These are phyloP conservation scores for Rhaphigaster nebulosa DNA, from an alignment of 2,888 invertebrate species.

Conservation along the genomic window DNA sequence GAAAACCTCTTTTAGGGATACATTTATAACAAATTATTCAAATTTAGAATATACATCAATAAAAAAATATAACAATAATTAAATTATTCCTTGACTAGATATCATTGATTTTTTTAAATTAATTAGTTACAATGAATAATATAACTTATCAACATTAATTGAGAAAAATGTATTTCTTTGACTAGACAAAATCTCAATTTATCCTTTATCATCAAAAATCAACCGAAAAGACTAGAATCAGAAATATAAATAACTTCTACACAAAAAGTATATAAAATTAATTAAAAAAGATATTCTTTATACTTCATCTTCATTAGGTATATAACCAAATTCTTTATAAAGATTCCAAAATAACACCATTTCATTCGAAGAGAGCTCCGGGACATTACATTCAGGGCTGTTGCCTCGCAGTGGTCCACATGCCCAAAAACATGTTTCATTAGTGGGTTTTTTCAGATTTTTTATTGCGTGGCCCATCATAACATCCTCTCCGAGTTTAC, in stretches of 20 bases:
- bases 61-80: not conserved
- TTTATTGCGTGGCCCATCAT: conserved; percentile 63
- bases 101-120: not conserved
- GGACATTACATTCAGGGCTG: conserved; percentile 58
- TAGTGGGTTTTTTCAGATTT: not conserved
- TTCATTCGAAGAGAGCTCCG: conserved; percentile 56
- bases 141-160: not conserved
- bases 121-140: not conserved
- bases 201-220: not conserved
- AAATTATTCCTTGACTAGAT: conserved; percentile 12
- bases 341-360: conserved; percentile 57
- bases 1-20: not conserved
- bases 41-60: not conserved
- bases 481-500: conserved; percentile 66
- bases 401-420: conserved; percentile 56
- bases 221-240: not conserved
- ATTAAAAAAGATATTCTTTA: not conserved
- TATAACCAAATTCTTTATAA: conserved; percentile 52
- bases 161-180: not conserved
- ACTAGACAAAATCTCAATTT: not conserved
- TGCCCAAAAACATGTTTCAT: conserved; percentile 65
- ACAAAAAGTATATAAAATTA: not conserved
- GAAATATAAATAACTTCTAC: not conserved
- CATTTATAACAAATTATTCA: not conserved
- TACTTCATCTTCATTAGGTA: conserved; percentile 43